Evolutionary conservation across 2,797 vertebrate genomes (phyloP).

Genomic region (Pseudocheirus occidentalis): DNA sequence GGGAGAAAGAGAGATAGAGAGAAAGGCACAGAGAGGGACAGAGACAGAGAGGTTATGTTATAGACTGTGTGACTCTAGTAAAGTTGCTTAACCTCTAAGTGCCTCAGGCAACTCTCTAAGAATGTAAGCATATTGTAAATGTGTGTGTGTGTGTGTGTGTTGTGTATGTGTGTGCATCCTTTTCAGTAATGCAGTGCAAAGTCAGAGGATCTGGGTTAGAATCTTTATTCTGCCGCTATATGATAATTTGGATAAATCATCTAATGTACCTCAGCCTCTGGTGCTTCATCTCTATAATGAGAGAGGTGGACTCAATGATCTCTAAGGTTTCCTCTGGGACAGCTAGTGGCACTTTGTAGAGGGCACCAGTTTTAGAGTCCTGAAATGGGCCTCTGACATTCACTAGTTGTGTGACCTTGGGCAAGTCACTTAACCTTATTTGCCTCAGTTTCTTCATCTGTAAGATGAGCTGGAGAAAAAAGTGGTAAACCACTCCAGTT

Average conservation of each 20-base stretch:
- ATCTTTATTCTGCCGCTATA: background rate
- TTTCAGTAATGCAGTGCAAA: background rate
- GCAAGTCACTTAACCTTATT: background rate
- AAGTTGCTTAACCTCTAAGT: too few relatives aligned
- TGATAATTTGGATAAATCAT: background rate
- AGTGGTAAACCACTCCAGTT: background rate
- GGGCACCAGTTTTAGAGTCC: background rate
- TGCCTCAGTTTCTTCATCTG: background rate
- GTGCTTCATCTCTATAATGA: background rate
- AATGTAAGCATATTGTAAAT: background rate
- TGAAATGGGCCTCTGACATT: background rate
- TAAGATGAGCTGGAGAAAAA: background rate
- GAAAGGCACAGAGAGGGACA: background rate
- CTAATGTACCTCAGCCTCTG: background rate
- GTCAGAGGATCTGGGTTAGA: background rate
- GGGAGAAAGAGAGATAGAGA: background rate
- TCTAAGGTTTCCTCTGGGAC: background rate
- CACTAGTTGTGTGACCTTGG: background rate
- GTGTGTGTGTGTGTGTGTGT: background rate
- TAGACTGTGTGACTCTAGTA: too few relatives aligned
- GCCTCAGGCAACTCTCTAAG: too few relatives aligned
- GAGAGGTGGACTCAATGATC: background rate
- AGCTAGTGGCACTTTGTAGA: background rate
- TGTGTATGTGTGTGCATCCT: too few relatives aligned
- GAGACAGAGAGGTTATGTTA: too few relatives aligned